Evolutionary conservation across 2,113 vertebrate species (phyloP).

Genomic region (Forbesichthys agassizii): DNA sequence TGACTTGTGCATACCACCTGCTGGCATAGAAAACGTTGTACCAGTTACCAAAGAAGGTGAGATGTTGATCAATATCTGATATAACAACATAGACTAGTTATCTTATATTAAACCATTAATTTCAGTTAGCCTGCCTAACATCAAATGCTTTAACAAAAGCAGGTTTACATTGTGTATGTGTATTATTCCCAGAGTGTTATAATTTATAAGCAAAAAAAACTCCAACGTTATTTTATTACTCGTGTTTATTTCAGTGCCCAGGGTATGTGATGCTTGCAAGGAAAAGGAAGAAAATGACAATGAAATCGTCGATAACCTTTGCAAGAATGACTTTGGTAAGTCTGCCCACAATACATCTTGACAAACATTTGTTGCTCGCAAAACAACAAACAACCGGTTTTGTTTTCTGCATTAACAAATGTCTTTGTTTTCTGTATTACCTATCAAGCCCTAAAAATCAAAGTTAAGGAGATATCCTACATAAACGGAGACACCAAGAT

Average conservation of each 20-base stretch:
- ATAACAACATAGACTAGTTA: too few relatives aligned
- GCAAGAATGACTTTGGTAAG: slow-evolving; percentile 99
- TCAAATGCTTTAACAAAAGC: background rate
- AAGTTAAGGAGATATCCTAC: slow-evolving; percentile 98
- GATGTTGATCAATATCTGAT: background rate
- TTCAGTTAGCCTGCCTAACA: background rate
- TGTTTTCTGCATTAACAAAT: background rate
- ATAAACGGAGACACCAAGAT: slow-evolving; percentile 97
- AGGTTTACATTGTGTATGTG: background rate
- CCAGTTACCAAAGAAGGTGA: slow-evolving; percentile 87
- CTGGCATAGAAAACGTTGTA: slow-evolving; percentile 79
- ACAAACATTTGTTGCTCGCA: background rate
- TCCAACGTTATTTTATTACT: background rate
- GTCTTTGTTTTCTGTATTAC: slow-evolving; percentile 14
- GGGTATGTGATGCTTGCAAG: slow-evolving; percentile 95
- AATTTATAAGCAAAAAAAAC: too few relatives aligned
- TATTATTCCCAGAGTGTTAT: too few relatives aligned
- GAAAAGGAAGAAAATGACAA: slow-evolving; percentile 93
- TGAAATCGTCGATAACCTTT: slow-evolving; percentile 95
- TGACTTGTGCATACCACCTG: slow-evolving; percentile 95
- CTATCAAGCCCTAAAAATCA: slow-evolving; percentile 91
- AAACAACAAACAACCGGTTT: background rate
- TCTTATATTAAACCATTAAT: too few relatives aligned
- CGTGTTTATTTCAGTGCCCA: slow-evolving; percentile 80
- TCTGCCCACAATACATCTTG: slow-evolving; percentile 19